Evolutionary conservation across 2,888 invertebrate species (phyloP).

Genomic region (Strigamia maritima): DNA sequence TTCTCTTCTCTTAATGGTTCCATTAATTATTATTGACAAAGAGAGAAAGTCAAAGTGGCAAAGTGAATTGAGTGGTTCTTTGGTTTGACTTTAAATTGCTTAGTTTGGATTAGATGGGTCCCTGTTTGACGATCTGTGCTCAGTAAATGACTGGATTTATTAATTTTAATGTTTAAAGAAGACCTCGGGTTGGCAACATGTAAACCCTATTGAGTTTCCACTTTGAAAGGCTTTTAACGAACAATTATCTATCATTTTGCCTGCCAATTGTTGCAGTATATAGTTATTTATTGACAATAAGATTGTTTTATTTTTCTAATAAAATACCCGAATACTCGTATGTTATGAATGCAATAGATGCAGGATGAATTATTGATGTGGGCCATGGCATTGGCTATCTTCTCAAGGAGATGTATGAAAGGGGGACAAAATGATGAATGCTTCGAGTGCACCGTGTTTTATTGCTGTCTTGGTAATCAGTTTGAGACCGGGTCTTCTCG

Average conservation of each 20-base stretch:
- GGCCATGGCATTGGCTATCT: background rate
- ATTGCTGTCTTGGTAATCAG: conserved; percentile 19
- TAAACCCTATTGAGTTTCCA: no score
- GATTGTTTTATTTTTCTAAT: background rate
- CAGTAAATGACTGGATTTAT: background rate
- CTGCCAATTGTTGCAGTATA: background rate
- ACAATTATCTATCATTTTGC: background rate
- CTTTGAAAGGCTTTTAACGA: no score
- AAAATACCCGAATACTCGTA: no score
- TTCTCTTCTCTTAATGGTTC: background rate
- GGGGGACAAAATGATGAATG: conserved; percentile 13
- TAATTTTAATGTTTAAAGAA: background rate
- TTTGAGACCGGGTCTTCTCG: background rate
- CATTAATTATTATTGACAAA: background rate
- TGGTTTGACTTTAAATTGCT: background rate
- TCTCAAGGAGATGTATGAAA: background rate
- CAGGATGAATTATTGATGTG: background rate
- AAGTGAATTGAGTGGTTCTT: background rate
- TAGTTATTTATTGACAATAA: background rate
- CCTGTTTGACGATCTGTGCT: background rate
- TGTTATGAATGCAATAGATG: background rate
- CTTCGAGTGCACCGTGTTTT: background rate
- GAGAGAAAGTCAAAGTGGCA: background rate
- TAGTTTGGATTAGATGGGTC: background rate
- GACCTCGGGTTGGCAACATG: no score